Conservation (phyloP, 2,113 vertebrate genomes). For the Indicator indicator region DNA sequence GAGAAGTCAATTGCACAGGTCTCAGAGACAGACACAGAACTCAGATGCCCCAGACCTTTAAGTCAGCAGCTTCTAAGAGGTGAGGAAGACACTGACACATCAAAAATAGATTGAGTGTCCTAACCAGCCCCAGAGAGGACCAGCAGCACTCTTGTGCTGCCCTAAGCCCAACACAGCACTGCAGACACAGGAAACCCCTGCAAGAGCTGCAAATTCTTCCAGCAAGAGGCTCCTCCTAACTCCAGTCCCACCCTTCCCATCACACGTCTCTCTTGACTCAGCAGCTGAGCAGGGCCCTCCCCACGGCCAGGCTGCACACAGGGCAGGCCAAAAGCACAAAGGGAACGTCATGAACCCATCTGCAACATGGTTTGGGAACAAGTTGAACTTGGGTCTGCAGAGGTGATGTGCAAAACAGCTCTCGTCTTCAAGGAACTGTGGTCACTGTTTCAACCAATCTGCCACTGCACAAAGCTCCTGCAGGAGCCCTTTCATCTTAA, state of each 20-base stretch:
- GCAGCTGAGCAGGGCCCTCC: background rate
- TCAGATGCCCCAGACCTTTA: background rate
- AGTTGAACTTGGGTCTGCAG: background rate
- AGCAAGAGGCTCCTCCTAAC: background rate
- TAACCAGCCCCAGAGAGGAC: background rate
- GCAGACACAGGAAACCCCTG: background rate
- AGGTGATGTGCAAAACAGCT: background rate
- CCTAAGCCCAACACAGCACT: background rate
- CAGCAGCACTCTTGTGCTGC: background rate
- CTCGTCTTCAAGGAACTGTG: fast-evolving
- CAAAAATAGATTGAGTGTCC: background rate
- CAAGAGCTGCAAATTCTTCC: background rate
- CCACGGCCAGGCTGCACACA: background rate
- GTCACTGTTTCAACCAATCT: background rate
- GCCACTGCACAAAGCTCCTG: background rate
- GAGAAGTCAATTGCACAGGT: background rate
- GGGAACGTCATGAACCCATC: background rate
- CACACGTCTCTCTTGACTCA: background rate
- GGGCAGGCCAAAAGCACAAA: background rate
- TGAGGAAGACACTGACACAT: background rate
- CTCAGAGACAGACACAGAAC: background rate
- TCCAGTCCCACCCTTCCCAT: background rate
- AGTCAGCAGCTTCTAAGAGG: background rate
- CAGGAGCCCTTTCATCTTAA: background rate
- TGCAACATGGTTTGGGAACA: background rate